Base-by-base conservation (phyloP, 2,888 invertebrate genomes). In the Smittia sp. region DNA sequence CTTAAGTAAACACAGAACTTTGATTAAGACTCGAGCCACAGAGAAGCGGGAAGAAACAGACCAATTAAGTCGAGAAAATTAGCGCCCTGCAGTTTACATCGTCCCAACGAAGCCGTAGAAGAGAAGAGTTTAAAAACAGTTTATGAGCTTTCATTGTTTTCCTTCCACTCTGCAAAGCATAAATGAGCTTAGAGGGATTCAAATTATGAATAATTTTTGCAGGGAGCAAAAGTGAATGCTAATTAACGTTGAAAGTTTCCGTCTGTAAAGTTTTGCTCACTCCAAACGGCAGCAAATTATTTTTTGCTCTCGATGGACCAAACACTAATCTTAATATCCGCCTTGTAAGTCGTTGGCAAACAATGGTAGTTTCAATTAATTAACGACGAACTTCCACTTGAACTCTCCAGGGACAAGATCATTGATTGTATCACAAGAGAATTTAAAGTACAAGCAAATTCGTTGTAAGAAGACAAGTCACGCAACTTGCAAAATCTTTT, bases 301-400 rank as follows among this genome's bases (percentile, higher is more conserved):
- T n/a, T 46, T 46, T 46, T 46, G 46, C 4, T 46, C 46, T 15
- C 22, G 4, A 18, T 20, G 15, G 58, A 20, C 20, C 22, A 1
- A 22, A 2, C 20, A 15, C 18, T 58, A 58, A 58, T 58, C 58
- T 58, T 58, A 58, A 58, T 58, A 58, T 58, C 18, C 2, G 2
- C 46, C n/a, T 9, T 58, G 18, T 6, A 15, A 46, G n/a, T 58
- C 22, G 15, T 22, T 4, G 58, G 3, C 52, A 46, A 58, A 22
- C 20, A 58, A 58, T 58, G 58, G 58, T 20, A 58, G 20, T 58
- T 58, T 58, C 58, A 58, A 58, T 58, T 58, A 58, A 58, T 58
- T 58, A 58, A 58, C 18, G 22, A 11, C 18, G 22, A 58, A 58
- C 46, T 46, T 46, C 15, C 9, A 32, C 9, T 32, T 32, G 9